Evolutionary conservation across 2,888 invertebrate genomes (phyloP).

Genomic region (Romanomermis culicivorax): DNA sequence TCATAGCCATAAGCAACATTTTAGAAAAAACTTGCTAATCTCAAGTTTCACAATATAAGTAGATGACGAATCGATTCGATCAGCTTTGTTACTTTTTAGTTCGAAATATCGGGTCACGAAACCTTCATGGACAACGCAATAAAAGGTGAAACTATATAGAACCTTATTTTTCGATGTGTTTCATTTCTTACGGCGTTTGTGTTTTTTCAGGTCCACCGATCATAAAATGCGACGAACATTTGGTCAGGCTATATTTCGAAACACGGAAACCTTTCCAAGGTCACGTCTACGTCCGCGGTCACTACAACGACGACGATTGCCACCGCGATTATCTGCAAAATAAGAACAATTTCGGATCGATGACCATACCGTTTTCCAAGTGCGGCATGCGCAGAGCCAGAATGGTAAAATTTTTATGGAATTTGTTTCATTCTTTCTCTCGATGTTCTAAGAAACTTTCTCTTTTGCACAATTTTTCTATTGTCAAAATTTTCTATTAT

Average conservation of each 20-base stretch:
- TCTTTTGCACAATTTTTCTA: too few species aligned
- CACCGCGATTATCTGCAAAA: slow-evolving; percentile 9
- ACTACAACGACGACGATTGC: slow-evolving; percentile 11
- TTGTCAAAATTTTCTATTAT: too few species aligned
- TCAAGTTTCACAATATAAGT: too few species aligned
- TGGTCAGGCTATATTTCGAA: neutral
- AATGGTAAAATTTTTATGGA: too few species aligned
- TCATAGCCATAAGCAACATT: too few species aligned
- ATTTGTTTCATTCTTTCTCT: too few species aligned
- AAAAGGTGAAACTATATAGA: neutral
- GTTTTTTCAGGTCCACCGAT: neutral
- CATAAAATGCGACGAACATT: neutral
- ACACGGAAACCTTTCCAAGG: slow-evolving; percentile 1
- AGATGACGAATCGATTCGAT: too few species aligned
- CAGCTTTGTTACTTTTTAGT: too few species aligned
- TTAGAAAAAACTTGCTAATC: too few species aligned
- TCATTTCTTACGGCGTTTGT: neutral
- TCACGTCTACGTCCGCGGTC: slow-evolving; percentile 7
- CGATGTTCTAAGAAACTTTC: too few species aligned
- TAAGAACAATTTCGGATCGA: neutral
- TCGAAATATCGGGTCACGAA: too few species aligned
- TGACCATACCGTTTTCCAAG: slow-evolving; percentile 10
- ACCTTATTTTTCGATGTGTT: neutral
- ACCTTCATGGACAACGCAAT: neutral
- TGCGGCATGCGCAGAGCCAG: slow-evolving; percentile 11